A percentile compares a stretch with the other conserved stretches of the same genome.
Evolutionary conservation across 2,888 invertebrate species (phyloP).

Genomic region (Pristionchus entomophagus): DNA sequence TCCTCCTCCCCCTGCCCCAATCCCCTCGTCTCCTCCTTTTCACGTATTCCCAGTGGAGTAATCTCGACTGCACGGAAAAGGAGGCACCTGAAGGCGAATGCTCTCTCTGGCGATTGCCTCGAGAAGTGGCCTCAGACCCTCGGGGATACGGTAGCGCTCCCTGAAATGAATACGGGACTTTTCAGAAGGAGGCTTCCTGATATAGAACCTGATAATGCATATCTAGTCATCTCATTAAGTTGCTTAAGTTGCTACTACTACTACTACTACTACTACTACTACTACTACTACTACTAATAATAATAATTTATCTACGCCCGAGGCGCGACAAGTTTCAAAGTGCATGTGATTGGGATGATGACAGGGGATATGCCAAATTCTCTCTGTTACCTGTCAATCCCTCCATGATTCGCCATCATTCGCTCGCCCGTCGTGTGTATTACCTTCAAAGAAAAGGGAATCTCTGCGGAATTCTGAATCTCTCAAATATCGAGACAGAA

Average conservation of each 20-base stretch:
- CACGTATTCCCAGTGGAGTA: conserved; percentile 56
- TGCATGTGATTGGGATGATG: too few species aligned
- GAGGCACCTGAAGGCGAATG: conserved; percentile 50
- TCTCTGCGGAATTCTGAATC: neutral
- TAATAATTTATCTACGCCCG: too few species aligned
- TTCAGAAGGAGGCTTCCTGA: too few species aligned
- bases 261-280: too few species aligned
- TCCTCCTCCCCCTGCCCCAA: neutral
- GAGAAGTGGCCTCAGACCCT: conserved; percentile 71
- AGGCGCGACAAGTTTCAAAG: too few species aligned
- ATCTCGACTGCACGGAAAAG: neutral
- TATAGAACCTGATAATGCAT: too few species aligned
- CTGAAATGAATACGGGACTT: conserved; percentile 2
- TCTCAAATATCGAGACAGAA: neutral
- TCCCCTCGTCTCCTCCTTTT: conserved; percentile 45
- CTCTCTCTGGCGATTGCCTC: conserved; percentile 67
- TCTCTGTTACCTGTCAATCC: neutral
- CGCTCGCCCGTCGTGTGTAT: neutral
- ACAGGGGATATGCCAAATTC: too few species aligned
- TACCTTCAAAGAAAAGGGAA: too few species aligned
- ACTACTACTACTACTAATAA: too few species aligned
- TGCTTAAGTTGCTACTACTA: too few species aligned
- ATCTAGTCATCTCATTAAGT: too few species aligned
- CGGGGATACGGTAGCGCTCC: conserved; percentile 68
- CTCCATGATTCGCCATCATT: neutral